A percentile compares a stretch with the other conserved stretches of the same genome.
Conservation (phyloP, 2,888 invertebrate genomes). For the Ophioninae sp. region DNA sequence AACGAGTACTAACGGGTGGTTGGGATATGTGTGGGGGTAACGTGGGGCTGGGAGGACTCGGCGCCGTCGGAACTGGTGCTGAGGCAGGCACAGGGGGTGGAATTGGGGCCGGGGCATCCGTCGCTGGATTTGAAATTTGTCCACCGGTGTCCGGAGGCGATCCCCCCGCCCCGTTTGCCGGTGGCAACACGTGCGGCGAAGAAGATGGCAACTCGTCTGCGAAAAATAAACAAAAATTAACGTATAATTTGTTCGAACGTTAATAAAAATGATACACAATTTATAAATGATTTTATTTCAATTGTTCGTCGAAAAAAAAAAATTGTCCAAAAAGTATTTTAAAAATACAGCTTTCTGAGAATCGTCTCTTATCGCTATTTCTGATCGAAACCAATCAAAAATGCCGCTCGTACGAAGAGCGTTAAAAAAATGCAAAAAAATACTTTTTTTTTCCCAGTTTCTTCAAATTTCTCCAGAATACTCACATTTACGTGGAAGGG, state of each 20-base stretch:
- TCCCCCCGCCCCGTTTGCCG: constrained; percentile 80
- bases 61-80: constrained; percentile 85
- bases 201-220: constrained; percentile 81
- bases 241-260: too few species aligned
- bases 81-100: constrained; percentile 88
- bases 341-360: too few species aligned
- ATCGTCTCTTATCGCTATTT: too few species aligned
- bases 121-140: constrained; percentile 82
- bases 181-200: constrained; percentile 80
- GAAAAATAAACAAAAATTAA: constrained; percentile 57
- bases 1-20: constrained; percentile 77
- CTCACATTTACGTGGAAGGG: constrained; percentile 83
- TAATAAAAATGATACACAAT: too few species aligned
- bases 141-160: constrained; percentile 80
- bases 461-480: constrained; percentile 51
- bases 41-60: constrained; percentile 85
- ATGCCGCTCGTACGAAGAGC: too few species aligned
- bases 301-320: neutral
- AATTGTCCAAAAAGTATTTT: neutral
- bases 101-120: constrained; percentile 86
- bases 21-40: constrained; percentile 81
- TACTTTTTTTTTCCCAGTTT: constrained; percentile 25
- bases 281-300: too few species aligned
- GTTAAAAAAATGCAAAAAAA: too few species aligned
- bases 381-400: too few species aligned